phyloP scores from a whole-genome alignment of 2,888 invertebrate genomes.

The Synanthedon andrenaeformis region DNA sequence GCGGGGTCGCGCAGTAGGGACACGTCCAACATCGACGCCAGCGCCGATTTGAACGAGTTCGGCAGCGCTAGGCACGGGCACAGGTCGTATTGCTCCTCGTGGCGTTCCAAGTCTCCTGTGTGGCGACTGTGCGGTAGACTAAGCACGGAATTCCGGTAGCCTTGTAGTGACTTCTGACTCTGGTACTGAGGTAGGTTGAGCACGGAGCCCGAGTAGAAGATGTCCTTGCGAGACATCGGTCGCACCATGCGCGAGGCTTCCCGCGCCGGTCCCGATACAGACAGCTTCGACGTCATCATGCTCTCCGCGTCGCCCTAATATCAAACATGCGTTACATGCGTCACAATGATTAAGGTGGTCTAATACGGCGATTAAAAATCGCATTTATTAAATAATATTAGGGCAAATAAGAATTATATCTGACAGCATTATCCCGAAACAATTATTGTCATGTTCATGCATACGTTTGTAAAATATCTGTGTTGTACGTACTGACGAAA shows the following conservation, averaged over 20 bases:
- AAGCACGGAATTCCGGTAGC: conserved; percentile 91
- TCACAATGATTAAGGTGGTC: too few relatives aligned
- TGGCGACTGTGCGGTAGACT: conserved; percentile 82
- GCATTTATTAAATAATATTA: too few relatives aligned
- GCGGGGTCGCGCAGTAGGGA: conserved; percentile 89
- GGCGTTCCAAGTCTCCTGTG: conserved; percentile 74
- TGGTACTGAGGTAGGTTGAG: conserved; percentile 93
- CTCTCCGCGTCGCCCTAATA: conserved; percentile 74
- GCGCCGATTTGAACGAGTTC: conserved; percentile 83
- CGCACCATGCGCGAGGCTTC: conserved; percentile 77
- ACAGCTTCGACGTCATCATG: conserved; percentile 77
- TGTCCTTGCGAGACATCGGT: conserved; percentile 94
- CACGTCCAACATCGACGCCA: conserved; percentile 92
- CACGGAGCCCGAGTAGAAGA: conserved; percentile 97
- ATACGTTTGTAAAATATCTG: not conserved
- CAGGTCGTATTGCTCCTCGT: conserved; percentile 75
- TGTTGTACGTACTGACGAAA: not conserved
- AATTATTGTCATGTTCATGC: not conserved
- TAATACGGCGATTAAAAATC: too few relatives aligned
- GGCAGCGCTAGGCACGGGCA: conserved; percentile 85
- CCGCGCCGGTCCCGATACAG: conserved; percentile 55
- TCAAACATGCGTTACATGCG: not conserved
- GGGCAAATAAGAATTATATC: too few relatives aligned
- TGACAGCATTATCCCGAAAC: too few relatives aligned
- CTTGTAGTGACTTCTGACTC: conserved; percentile 89